Evolutionary conservation across 2,888 invertebrate species (phyloP).

Genomic region (Altica lythri): DNA sequence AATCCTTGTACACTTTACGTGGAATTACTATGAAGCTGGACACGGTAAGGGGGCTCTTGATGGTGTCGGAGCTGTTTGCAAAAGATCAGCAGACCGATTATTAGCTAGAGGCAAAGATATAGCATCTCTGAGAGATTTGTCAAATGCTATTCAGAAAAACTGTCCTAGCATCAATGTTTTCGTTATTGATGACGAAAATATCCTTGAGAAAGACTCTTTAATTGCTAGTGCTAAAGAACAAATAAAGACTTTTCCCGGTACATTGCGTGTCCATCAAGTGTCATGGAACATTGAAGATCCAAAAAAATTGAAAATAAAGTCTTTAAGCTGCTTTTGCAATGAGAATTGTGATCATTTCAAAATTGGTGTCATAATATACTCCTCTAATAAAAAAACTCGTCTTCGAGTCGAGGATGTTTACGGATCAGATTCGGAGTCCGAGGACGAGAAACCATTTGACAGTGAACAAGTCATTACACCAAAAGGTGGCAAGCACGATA

Average conservation of each 20-base stretch:
- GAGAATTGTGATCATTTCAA: constrained; percentile 4
- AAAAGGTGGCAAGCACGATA: too few relatives aligned
- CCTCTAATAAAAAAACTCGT: too few relatives aligned
- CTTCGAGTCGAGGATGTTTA: too few relatives aligned
- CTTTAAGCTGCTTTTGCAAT: constrained; percentile 9
- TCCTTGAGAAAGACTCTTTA: neutral
- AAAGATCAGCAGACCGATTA: constrained; percentile 41
- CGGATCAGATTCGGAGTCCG: too few relatives aligned
- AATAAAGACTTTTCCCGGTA: constrained; percentile 2
- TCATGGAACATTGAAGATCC: neutral
- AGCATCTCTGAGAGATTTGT: constrained; percentile 5
- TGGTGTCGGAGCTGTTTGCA: too few relatives aligned
- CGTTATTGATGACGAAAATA: constrained; percentile 1
- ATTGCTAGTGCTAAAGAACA: neutral
- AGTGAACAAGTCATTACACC: too few relatives aligned
- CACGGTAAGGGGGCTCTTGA: constrained; percentile 40
- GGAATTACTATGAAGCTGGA: constrained; percentile 47
- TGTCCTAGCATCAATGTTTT: constrained; percentile 7
- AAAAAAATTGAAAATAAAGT: constrained; percentile 5
- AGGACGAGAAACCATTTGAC: too few relatives aligned
- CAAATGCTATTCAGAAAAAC: constrained; percentile 1
- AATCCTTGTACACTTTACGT: constrained; percentile 22
- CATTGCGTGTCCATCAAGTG: constrained; percentile 7
- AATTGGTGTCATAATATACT: constrained; percentile 1
- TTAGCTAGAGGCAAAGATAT: constrained; percentile 18